These are phyloP conservation scores for Druceiella hillmani DNA, from an alignment of 2,888 invertebrate species.

Conservation along the genomic window DNA sequence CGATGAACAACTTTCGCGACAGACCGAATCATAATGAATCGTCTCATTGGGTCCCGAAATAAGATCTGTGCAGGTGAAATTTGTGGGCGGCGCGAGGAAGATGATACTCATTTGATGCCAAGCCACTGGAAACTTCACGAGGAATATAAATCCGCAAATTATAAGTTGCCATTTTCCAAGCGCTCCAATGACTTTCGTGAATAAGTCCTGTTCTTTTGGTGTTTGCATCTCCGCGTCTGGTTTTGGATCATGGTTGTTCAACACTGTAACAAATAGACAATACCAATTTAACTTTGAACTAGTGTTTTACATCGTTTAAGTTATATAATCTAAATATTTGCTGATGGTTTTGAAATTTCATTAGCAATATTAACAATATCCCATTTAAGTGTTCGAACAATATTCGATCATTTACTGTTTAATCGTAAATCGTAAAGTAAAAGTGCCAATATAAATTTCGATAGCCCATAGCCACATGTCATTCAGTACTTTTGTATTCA, in stretches of 20 bases:
- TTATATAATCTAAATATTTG: too few species aligned
- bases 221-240: conserved; percentile 32
- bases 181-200: conserved; percentile 64
- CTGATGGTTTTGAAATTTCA: too few species aligned
- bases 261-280: conserved; percentile 34
- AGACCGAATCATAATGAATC: conserved; percentile 42
- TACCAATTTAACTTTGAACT: too few species aligned
- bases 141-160: conserved; percentile 62
- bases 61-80: conserved; percentile 46
- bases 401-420: too few species aligned
- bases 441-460: too few species aligned
- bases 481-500: too few species aligned
- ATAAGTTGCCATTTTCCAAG: conserved; percentile 72
- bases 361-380: too few species aligned
- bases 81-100: conserved; percentile 65
- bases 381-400: too few species aligned
- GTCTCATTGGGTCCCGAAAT: conserved; percentile 25
- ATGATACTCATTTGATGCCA: conserved; percentile 78
- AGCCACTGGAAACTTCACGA: conserved; percentile 72
- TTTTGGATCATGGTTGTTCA: conserved; percentile 35
- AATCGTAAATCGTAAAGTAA: too few species aligned
- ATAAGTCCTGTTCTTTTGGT: conserved; percentile 48
- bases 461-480: too few species aligned
- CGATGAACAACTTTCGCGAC: conserved; percentile 49
- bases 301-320: too few species aligned